A percentile compares a stretch with the other conserved stretches of the same genome.
phyloP scores from a whole-genome alignment of 2,797 vertebrate genomes.

The Hydrolagus colliei region DNA sequence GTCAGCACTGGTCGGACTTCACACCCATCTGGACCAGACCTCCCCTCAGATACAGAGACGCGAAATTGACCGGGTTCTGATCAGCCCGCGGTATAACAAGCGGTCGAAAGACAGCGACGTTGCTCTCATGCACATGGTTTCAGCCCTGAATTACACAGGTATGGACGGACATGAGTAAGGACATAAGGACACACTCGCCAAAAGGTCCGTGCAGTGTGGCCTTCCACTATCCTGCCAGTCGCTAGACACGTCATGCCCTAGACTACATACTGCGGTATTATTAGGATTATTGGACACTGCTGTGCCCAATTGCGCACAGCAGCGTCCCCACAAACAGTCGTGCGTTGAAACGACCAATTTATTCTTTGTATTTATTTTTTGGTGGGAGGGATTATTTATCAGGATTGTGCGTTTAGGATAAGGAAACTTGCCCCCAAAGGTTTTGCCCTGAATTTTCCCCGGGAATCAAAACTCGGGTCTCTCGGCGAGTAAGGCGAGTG shows the following conservation, averaged over 20 bases:
- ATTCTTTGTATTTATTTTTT: too few species aligned
- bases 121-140: constrained; percentile 74
- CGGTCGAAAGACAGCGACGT: constrained; percentile 73
- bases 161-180: constrained; percentile 4
- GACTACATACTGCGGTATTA: constrained; percentile 21
- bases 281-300: constrained; percentile 2
- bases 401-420: constrained; percentile 21
- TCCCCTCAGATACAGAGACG: constrained; percentile 47
- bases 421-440: not conserved
- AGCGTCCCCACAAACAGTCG: too few species aligned
- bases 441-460: too few species aligned
- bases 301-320: too few species aligned
- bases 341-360: too few species aligned
- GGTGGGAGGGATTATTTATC: not conserved
- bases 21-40: constrained; percentile 49
- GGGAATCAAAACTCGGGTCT: too few species aligned
- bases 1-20: constrained; percentile 67
- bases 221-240: not conserved
- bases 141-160: constrained; percentile 71
- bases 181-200: too few species aligned
- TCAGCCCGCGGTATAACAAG: constrained; percentile 67
- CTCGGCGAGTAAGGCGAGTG: too few species aligned
- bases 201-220: too few species aligned
- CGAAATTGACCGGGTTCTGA: constrained; percentile 64
- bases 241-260: constrained; percentile 22